Base-by-base conservation (phyloP, 2,113 vertebrate genomes). In the Cynocephalus volans region DNA sequence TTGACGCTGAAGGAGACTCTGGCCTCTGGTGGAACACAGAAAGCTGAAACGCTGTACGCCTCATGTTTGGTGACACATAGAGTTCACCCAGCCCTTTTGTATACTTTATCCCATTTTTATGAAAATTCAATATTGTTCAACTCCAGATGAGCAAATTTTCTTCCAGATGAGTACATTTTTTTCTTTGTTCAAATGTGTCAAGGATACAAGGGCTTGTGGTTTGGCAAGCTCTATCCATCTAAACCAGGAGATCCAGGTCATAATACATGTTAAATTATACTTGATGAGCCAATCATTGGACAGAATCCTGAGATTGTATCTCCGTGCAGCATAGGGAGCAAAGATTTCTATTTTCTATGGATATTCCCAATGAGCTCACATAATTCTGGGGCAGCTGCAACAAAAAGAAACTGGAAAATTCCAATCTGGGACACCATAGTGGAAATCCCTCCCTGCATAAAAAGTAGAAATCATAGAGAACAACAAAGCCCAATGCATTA, bases 321-420 rank as follows among this genome's bases (percentile, higher is more conserved):
- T 96, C 62, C 58, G 36, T 45, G 54, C 85, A 96, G 28, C 48
- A 77, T 6, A 92, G 28, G 24, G 11, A 94, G 1, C 26, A 31
- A 81, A 36, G 19, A 82, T 93, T 97, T 96, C 77, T 97, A 28
- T 95, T 90, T 95, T 72, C 92, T 75, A 81, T 86, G 73, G 82
- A 95, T 96, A 94, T 96, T 72, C 48, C 91, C 85, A 97, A 15
- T 45, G 56, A 96, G 31, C 28, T 96, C 67, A 95, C 87, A 70
- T 88, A 82, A 95, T 92, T 91, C 91, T 94, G 50, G 88, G 88
- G 45, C 67, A 88, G 93, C 91, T 92, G 77, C 65, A 93, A 94
- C 82, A 83, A 87, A 96, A 95, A 88, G 67, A 89, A 93, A 95
- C 65, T 85, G 24, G 83, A 82, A 65, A 88, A 85, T 90, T 97